Evolutionary conservation across 2,888 invertebrate species (phyloP), one percentile per base, ranked within the genome.

Genomic region (Eulithis prunata): DNA sequence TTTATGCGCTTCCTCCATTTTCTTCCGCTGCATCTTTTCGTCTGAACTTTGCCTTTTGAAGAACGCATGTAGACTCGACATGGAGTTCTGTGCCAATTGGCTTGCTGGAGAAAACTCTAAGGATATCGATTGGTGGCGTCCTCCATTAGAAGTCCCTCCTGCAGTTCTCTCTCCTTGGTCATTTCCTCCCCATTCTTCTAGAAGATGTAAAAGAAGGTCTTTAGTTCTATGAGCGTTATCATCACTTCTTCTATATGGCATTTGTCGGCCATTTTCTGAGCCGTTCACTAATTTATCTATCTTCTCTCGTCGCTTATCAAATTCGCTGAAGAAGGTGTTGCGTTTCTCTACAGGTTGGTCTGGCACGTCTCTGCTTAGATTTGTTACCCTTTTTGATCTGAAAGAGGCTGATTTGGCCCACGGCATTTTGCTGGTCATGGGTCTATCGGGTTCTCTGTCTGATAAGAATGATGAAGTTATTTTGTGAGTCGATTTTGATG

Each of bases 21-120:
- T 91, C 78, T 90, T 91, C 71, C 89, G 85, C 71, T 90, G 89
- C 49, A 83, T 78, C 70, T 93, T 92, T 69, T 92, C 93, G 53
- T 91, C 90, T 21, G 93, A 90, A 45, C 94, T 93, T 82, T 95
- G 94, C 70, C 94, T 88, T 87, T 96, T 96, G 85, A 96, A 97
- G 90, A 97, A 97, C 63, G 96, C 96, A 74, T 97, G 96, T 53
- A 97, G 93, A 63, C 97, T 97, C 75, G 96, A 96, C 93, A 97
- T 96, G 8, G 97, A 96, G 75, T 94, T 95, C 79, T 97, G 96
- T 46, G 96, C 96, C 58, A 97, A 89, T 69, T 95, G 95, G 74
- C 96, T 96, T 28, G 95, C 94, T 10, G 96, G 94, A 36, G 95
- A 95, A 95, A 96, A 96, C 77, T 97, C 97, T 58, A 96, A 89